Evolutionary conservation across 2,113 vertebrate species (phyloP).

Genomic region (Microcebus murinus): DNA sequence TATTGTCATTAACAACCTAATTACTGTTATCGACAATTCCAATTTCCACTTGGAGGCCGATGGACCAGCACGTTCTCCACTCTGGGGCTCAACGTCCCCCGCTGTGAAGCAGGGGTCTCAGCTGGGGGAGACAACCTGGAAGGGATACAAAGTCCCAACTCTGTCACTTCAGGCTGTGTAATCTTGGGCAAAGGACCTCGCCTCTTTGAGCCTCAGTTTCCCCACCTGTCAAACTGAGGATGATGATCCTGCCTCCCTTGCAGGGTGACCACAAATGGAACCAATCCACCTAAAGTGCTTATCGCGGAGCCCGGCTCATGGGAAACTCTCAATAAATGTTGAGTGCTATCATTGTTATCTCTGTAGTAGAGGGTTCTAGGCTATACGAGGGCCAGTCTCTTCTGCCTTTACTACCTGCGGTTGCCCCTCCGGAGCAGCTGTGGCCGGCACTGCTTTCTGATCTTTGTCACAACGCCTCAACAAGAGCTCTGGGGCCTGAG

Average conservation of each 20-base stretch:
- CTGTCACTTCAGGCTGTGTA: background rate
- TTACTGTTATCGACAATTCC: no score
- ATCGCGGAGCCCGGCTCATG: background rate
- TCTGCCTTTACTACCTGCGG: background rate
- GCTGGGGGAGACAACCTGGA: background rate
- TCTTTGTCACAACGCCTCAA: background rate
- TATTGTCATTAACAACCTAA: no score
- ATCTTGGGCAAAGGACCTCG: background rate
- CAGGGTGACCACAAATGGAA: background rate
- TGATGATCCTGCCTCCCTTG: background rate
- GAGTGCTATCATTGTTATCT: background rate
- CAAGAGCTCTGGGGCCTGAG: background rate
- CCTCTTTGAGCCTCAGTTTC: background rate
- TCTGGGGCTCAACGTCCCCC: background rate
- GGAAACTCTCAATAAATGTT: fast-evolving
- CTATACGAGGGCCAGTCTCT: background rate
- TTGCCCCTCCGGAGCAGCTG: no score
- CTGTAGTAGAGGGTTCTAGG: background rate
- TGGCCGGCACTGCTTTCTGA: background rate
- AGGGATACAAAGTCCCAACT: background rate
- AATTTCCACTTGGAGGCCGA: background rate
- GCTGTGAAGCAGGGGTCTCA: background rate
- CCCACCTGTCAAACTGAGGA: background rate
- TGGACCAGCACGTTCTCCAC: fast-evolving
- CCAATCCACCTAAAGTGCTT: fast-evolving